Evolutionary conservation across 2,888 invertebrate species (phyloP).

Genomic region (Dioctria linearis): DNA sequence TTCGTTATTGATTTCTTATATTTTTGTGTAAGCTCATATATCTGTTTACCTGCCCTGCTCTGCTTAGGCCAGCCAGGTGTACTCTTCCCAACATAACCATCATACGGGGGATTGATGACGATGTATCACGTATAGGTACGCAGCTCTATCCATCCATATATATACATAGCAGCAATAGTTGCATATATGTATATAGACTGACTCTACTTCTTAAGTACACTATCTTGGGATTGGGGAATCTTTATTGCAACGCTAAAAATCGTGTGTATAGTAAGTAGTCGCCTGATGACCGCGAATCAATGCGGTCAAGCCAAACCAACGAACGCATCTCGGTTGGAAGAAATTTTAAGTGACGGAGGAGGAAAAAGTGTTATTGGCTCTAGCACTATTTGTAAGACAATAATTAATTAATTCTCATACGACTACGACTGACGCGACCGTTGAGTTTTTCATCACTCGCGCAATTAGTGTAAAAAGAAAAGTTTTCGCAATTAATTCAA

Average conservation of each 20-base stretch:
- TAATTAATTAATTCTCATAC: constrained; percentile 7
- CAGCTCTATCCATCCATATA: too few species aligned
- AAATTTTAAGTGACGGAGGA: background rate
- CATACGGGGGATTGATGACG: background rate
- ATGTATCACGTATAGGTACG: background rate
- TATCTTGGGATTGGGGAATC: background rate
- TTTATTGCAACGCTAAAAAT: background rate
- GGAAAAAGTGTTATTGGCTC: constrained; percentile 30
- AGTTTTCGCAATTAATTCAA: constrained; percentile 5
- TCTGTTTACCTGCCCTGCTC: background rate
- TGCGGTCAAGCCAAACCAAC: constrained; percentile 53
- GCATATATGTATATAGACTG: too few species aligned
- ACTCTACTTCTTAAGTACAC: too few species aligned
- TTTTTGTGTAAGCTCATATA: background rate
- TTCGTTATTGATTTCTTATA: constrained; percentile 31
- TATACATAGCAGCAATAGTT: background rate
- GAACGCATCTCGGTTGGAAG: background rate
- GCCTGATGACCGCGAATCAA: constrained; percentile 57
- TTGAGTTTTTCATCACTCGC: background rate
- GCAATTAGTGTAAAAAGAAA: constrained; percentile 11
- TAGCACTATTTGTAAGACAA: constrained; percentile 7
- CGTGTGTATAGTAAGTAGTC: constrained; percentile 43
- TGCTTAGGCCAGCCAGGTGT: background rate
- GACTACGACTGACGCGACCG: background rate
- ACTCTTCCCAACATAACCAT: background rate